Evolutionary conservation across 2,797 vertebrate genomes (phyloP).

Genomic region (Parauchenoglanis ngamensis): DNA sequence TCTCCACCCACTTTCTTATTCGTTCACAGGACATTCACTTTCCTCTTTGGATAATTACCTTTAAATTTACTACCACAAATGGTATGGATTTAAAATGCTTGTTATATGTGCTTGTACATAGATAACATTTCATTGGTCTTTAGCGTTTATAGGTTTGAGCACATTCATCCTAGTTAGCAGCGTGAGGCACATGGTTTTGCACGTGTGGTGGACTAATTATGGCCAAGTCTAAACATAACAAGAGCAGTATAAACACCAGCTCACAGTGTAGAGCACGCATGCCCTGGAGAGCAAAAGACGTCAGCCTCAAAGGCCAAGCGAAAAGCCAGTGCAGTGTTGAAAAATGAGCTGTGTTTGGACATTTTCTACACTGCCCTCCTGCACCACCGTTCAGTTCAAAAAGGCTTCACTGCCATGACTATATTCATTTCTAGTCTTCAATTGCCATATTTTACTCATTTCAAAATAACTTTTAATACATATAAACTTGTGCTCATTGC

Average conservation of each 20-base stretch:
- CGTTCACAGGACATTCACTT: slow-evolving; percentile 13
- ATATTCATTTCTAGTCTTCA: not conserved
- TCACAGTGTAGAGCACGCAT: slow-evolving; percentile 32
- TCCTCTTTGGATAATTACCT: slow-evolving; percentile 5
- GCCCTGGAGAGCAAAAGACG: slow-evolving; percentile 37
- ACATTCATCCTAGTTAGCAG: slow-evolving; percentile 13
- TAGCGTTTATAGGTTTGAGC: not conserved
- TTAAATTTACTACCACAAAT: not conserved
- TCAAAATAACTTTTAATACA: not conserved
- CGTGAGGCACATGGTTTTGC: slow-evolving; percentile 18
- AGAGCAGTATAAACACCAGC: slow-evolving; percentile 49
- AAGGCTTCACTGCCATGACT: slow-evolving; percentile 5
- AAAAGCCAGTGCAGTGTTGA: slow-evolving; percentile 23
- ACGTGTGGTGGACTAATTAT: slow-evolving; percentile 39
- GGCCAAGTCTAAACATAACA: slow-evolving; percentile 54
- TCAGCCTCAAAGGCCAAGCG: not conserved
- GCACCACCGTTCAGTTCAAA: not conserved
- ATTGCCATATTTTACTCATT: not conserved
- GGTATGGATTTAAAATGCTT: not conserved
- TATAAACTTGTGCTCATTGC: not conserved
- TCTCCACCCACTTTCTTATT: not conserved
- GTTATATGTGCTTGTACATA: not conserved
- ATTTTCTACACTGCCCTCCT: slow-evolving; percentile 6
- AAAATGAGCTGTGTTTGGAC: slow-evolving; percentile 32
- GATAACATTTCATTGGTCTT: not conserved